A percentile compares a stretch with the other conserved stretches of the same genome.
phyloP scores from a whole-genome alignment of 2,113 vertebrate genomes.

The Corythoichthys haematopterus region DNA sequence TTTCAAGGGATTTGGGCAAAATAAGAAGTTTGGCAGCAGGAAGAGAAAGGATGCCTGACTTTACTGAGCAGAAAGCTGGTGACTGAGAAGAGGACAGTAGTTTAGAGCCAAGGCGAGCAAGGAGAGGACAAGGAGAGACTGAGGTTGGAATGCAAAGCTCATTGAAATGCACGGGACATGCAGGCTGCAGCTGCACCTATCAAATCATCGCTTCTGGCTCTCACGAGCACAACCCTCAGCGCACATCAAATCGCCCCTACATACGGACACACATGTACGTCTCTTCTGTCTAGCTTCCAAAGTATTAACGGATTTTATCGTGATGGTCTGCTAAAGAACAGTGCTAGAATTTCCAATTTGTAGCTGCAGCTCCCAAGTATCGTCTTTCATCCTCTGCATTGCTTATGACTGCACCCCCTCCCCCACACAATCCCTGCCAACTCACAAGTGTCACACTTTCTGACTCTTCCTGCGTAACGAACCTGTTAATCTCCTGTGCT shows the following conservation, averaged over 20 bases:
- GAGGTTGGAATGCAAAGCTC: constrained; percentile 57
- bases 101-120: constrained; percentile 23
- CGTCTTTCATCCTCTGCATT: constrained; percentile 51
- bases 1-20: neutral
- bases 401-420: constrained; percentile 27
- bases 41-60: constrained; percentile 6
- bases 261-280: constrained; percentile 7
- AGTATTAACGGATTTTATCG: constrained; percentile 22
- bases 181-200: constrained; percentile 79
- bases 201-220: constrained; percentile 69
- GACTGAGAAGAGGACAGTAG: constrained; percentile 21
- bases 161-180: constrained; percentile 78
- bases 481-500: neutral
- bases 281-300: constrained; percentile 23
- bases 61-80: constrained; percentile 28
- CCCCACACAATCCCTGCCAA: constrained; percentile 2
- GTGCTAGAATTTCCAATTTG: constrained; percentile 18
- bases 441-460: constrained; percentile 27
- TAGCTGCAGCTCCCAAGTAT: constrained; percentile 36
- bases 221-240: constrained; percentile 52
- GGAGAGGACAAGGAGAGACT: constrained; percentile 29
- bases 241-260: constrained; percentile 18
- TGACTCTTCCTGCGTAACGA: constrained; percentile 35
- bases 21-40: neutral
- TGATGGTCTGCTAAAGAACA: constrained; percentile 23